A percentile compares a stretch with the other conserved stretches of the same genome.
Evolutionary conservation across 2,113 vertebrate species (phyloP).

Genomic region (Charina bottae): DNA sequence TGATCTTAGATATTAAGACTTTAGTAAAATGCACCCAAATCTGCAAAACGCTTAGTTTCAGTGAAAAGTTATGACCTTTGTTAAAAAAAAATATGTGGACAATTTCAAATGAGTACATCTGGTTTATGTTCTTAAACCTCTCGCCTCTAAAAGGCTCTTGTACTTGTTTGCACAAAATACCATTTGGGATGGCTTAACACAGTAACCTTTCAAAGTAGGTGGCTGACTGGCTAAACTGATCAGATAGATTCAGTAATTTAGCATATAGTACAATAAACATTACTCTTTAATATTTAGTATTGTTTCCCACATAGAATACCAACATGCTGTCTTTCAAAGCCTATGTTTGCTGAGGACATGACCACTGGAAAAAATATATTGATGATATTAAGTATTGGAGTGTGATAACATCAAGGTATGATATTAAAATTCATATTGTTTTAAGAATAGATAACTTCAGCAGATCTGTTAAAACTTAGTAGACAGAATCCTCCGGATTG

Average conservation of each 20-base stretch:
- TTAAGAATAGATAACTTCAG: not conserved
- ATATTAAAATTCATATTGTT: not conserved
- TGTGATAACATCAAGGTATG: not conserved
- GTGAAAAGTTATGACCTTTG: conserved; percentile 69
- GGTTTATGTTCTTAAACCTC: conserved; percentile 80
- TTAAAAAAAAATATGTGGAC: conserved; percentile 69
- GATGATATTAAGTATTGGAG: not conserved
- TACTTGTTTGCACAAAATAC: conserved; percentile 76
- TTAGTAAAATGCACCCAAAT: conserved; percentile 43
- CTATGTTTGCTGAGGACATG: not conserved
- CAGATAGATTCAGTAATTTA: conserved; percentile 72
- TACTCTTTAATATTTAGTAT: not conserved
- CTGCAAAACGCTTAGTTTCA: conserved; percentile 64
- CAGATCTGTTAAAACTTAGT: not conserved
- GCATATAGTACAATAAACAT: conserved; percentile 57
- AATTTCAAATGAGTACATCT: conserved; percentile 78
- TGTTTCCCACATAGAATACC: conserved; percentile 5
- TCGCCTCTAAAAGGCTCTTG: conserved; percentile 76
- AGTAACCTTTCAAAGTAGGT: conserved; percentile 74
- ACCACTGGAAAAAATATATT: not conserved
- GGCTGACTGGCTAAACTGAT: conserved; percentile 68
- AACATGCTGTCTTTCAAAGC: conserved; percentile 22
- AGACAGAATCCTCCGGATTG: too few species aligned
- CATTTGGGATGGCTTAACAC: conserved; percentile 74
- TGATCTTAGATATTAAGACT: conserved; percentile 48